Base-by-base conservation (phyloP, 1,140 invertebrate species). In the Micrasema minimum region DNA sequence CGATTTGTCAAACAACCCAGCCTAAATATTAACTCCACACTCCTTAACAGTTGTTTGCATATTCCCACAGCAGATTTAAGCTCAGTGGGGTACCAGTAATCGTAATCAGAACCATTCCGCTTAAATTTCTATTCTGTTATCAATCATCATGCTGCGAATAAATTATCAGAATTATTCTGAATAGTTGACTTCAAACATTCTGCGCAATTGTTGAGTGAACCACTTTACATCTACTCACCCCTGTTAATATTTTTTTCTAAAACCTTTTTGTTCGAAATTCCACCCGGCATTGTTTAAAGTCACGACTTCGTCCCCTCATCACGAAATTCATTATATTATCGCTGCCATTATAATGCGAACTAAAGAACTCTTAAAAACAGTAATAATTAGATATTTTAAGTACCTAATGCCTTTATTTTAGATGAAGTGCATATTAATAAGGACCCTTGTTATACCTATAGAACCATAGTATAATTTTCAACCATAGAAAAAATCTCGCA, bases 231-330 rank as follows among this genome's bases (percentile, higher is more conserved):
- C 9, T 18, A 38, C 53, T 65, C 69, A 71, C 69, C 59, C 69
- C 61, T 64, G 59, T 48, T 43, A 20, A 69, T 43, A 16, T 59
- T 61, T 46, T 5, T 53, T 31, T 51, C 12, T 55, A 31, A 55
- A 37, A 35, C 23, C 22, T 69, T 69, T 69, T 66, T 67, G 65
- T 69, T 65, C 59, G 35, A 37, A 71, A 74, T 71, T 74, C 72
- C 66, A 41, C 46, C 14, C 48, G 18, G 53, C 72, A 74, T 74
- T 74, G 72, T 74, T 50, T 74, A 74, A 74, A 74, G 72, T 74
- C 72, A 74, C 72, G 72, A 71, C 53, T 69, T 64, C 35, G 38
- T 41, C 66, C 66, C 66, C 66, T n/a, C 66, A 38, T 69, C 18
- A 16, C 4, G 46, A 64, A 64, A 48, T 31, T 66, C 64, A 67